Evolutionary conservation across 2,888 invertebrate species (phyloP).

Genomic region (Dryobotodes eremita): DNA sequence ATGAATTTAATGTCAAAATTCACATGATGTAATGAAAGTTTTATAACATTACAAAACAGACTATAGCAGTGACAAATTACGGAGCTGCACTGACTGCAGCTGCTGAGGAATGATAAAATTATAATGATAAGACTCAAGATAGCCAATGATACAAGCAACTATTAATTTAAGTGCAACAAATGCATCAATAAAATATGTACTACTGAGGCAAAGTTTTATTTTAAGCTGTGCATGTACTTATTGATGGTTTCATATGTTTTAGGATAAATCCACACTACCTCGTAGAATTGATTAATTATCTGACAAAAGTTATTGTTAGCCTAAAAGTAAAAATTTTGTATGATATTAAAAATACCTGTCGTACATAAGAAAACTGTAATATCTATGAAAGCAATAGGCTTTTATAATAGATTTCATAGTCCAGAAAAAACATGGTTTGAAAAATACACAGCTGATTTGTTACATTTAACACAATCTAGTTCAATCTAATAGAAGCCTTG

Average conservation of each 20-base stretch:
- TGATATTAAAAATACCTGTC: background rate
- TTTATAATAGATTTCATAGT: background rate
- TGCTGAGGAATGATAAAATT: conserved; percentile 22
- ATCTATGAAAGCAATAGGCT: background rate
- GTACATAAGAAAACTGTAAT: background rate
- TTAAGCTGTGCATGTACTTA: background rate
- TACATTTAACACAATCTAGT: background rate
- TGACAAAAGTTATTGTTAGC: background rate
- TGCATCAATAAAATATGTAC: background rate
- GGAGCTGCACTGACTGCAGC: conserved; percentile 2
- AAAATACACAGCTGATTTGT: background rate
- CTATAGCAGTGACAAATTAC: background rate
- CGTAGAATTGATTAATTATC: background rate
- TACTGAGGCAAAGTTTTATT: conserved; percentile 1
- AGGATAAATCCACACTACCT: background rate
- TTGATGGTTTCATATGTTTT: background rate
- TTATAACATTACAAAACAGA: conserved; percentile 48
- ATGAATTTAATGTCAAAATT: background rate
- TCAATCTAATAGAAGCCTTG: conserved; percentile 12
- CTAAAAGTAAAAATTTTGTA: background rate
- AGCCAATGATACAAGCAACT: background rate
- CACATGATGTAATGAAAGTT: conserved; percentile 7
- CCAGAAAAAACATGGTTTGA: background rate
- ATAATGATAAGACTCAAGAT: background rate
- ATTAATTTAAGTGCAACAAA: conserved; percentile 10